phyloP scores from a whole-genome alignment of 2,888 invertebrate species.

The Lissonota sp. region DNA sequence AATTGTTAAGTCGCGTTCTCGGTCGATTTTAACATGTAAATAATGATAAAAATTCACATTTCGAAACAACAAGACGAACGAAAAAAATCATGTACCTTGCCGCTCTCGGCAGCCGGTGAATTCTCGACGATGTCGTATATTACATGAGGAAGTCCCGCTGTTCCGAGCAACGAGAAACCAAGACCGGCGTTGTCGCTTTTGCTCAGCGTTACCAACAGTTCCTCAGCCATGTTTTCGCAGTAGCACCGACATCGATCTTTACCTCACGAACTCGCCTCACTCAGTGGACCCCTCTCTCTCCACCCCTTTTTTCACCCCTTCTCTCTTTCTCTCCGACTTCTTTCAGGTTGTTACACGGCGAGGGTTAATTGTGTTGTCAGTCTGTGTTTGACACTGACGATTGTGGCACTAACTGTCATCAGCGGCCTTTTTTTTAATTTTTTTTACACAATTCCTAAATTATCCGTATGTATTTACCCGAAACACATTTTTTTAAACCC shows the following conservation, averaged over 20 bases:
- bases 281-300: constrained; percentile 58
- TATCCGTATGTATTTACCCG: no score
- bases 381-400: constrained; percentile 46
- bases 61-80: background rate
- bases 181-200: constrained; percentile 95
- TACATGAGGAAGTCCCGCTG: constrained; percentile 96
- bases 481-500: no score
- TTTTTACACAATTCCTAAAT: no score
- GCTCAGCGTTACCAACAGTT: constrained; percentile 94
- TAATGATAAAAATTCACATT: constrained; percentile 34
- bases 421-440: background rate
- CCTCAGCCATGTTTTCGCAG: constrained; percentile 90
- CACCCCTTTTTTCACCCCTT: constrained; percentile 14
- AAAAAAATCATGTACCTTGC: constrained; percentile 86
- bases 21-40: constrained; percentile 59
- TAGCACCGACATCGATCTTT: constrained; percentile 72
- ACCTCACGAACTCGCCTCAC: constrained; percentile 62
- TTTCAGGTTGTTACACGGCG: background rate
- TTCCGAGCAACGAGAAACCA: constrained; percentile 95
- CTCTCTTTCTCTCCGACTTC: constrained; percentile 8
- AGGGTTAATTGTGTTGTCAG: no score
- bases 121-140: constrained; percentile 97
- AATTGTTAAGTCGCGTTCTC: constrained; percentile 36
- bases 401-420: constrained; percentile 30
- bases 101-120: constrained; percentile 96